These are phyloP conservation scores for Cyclopterus lumpus DNA, from an alignment of 2,797 vertebrate species.

Conservation along the genomic window DNA sequence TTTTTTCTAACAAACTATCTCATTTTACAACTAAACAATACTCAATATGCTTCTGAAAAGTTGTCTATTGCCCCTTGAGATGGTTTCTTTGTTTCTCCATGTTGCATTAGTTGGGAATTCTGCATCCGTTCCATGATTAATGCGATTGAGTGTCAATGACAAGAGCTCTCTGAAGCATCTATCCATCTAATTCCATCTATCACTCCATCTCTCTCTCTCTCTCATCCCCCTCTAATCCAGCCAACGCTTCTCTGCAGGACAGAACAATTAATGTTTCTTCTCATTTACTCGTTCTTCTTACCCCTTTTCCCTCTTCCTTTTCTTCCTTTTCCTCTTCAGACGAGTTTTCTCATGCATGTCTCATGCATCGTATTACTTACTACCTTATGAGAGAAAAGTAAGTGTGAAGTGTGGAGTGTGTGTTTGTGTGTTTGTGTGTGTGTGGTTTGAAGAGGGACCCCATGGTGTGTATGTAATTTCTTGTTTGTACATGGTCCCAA, in stretches of 20 bases:
- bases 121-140: constrained; percentile 57
- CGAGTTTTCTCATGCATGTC: constrained; percentile 77
- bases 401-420: constrained; percentile 1
- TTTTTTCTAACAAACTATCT: background rate
- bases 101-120: constrained; percentile 55
- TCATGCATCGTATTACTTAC: constrained; percentile 67
- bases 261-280: constrained; percentile 84
- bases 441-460: constrained; percentile 65
- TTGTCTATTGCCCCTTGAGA: background rate
- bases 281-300: constrained; percentile 36
- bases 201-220: constrained; percentile 43
- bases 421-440: constrained; percentile 8
- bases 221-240: constrained; percentile 56
- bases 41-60: background rate
- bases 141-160: constrained; percentile 56
- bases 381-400: constrained; percentile 40
- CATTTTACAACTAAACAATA: background rate
- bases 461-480: constrained; percentile 90
- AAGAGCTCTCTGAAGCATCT: constrained; percentile 67
- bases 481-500: constrained; percentile 81
- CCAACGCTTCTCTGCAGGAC: constrained; percentile 69
- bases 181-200: constrained; percentile 63
- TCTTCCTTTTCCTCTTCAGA: constrained; percentile 77
- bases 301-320: constrained; percentile 45
- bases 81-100: constrained; percentile 34